Conservation (phyloP, 2,888 invertebrate species). For the Xestia xanthographa region DNA sequence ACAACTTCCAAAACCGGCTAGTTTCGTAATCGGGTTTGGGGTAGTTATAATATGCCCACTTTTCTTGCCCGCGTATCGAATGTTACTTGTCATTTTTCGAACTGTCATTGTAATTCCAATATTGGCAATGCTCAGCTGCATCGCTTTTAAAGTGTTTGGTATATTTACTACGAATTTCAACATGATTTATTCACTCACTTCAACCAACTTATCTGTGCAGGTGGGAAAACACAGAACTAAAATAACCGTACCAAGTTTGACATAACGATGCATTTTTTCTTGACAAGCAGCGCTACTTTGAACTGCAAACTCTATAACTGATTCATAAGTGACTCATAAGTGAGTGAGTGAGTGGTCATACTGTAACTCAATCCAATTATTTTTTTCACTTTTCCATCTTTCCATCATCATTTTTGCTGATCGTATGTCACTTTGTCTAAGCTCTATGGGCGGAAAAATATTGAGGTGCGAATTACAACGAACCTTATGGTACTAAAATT, state of each 20-base stretch:
- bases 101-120: neutral
- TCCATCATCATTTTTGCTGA: neutral
- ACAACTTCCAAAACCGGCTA: slow-evolving; percentile 3
- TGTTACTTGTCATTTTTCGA: neutral
- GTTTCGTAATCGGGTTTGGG: neutral
- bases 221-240: no score
- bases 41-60: neutral
- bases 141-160: no score
- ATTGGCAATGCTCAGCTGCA: neutral
- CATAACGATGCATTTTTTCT: neutral
- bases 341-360: no score
- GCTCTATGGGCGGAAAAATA: neutral
- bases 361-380: neutral
- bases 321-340: no score
- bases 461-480: neutral
- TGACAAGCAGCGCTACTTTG: neutral
- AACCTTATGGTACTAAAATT: neutral
- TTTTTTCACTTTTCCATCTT: neutral
- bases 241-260: neutral
- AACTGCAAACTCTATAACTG: no score
- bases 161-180: no score
- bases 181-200: no score
- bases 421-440: neutral
- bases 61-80: neutral
- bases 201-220: no score